Evolutionary conservation across 1,140 invertebrate species (phyloP), one percentile per base, ranked within the genome.

Genomic region (Drosophila kanapiae): DNA sequence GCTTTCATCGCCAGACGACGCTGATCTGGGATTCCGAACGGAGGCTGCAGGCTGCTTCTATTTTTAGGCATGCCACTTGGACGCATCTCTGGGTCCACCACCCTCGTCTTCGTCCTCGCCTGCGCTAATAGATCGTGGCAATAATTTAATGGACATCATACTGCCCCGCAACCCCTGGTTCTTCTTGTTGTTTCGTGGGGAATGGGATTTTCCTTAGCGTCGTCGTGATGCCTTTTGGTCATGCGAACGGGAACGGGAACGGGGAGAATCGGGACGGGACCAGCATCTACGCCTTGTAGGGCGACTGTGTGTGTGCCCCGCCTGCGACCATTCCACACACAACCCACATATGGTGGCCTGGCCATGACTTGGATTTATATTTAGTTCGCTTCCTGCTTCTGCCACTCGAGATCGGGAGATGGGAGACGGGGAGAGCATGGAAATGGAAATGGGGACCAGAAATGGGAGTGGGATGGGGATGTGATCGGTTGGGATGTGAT

Each of bases 321-420:
- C 33, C 59, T 27, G 35, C 38, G n/a, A 11, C 11, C 65, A 29
- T 45, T 29, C 13, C 49, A 56, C 45, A n/a, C 56, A 59, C 54
- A 59, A 56, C 51, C 62, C 80, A 80, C 83, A 87, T 88, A 80
- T 88, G 84, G 83, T 59, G 51, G 51, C 72, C 72, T 82, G 81
- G 70, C 81, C 82, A 58, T 74, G 71, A 72, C 74, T 87, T 77
- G 51, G 48, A 80, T 87, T 83, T 88, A 87, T 87, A 87, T 87
- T 87, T 87, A 88, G 83, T 83, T 75, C 62, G 84, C 84, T 87
- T 88, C 83, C 83, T 87, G 83, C 84, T 88, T 83, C 60, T 80
- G 71, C 59, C 74, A 75, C 82, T 85, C 72, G 68, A 76, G 60
- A 58, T 31, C n/a, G 33, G 33, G 47, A 64, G 58, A 16, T 64